phyloP scores from a whole-genome alignment of 2,797 vertebrate species.

The Brachymystax lenok region DNA sequence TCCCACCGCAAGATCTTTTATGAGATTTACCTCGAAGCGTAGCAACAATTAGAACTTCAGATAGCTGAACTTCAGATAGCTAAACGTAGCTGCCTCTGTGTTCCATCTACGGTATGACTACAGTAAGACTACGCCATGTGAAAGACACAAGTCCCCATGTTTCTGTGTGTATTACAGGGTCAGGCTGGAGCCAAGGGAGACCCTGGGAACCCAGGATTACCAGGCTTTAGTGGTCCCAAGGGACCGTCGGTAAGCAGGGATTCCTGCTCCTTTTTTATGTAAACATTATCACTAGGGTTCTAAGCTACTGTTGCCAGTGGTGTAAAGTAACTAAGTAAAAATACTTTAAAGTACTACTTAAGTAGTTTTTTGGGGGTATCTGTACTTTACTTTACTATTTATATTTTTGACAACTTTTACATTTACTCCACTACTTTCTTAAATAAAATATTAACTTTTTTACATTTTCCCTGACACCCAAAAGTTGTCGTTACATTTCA shows the following conservation, averaged over 20 bases:
- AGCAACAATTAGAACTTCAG: conserved; percentile 30
- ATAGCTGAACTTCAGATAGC: conserved; percentile 30
- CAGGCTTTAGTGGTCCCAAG: conserved; percentile 90
- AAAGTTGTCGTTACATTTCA: too few relatives aligned
- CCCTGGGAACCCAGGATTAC: conserved; percentile 85
- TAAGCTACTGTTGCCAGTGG: neutral
- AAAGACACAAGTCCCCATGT: too few relatives aligned
- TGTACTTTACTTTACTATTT: too few relatives aligned
- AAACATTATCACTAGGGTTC: conserved; percentile 11
- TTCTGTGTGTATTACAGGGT: conserved; percentile 76
- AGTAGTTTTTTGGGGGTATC: too few relatives aligned
- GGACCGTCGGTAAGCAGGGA: conserved; percentile 84
- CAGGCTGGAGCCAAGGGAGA: conserved; percentile 89
- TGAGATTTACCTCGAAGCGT: conserved; percentile 50
- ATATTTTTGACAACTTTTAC: too few relatives aligned
- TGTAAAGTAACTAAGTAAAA: too few relatives aligned
- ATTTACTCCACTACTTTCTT: too few relatives aligned
- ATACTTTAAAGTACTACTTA: too few relatives aligned
- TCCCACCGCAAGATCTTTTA: conserved; percentile 43
- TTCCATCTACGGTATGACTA: conserved; percentile 3
- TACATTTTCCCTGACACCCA: too few relatives aligned
- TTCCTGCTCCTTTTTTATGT: conserved; percentile 22
- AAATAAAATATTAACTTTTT: too few relatives aligned
- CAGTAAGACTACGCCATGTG: conserved; percentile 35
- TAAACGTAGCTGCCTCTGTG: conserved; percentile 43